Evolutionary conservation across 1,140 invertebrate genomes (phyloP).

Genomic region (Aradophagus sp.): DNA sequence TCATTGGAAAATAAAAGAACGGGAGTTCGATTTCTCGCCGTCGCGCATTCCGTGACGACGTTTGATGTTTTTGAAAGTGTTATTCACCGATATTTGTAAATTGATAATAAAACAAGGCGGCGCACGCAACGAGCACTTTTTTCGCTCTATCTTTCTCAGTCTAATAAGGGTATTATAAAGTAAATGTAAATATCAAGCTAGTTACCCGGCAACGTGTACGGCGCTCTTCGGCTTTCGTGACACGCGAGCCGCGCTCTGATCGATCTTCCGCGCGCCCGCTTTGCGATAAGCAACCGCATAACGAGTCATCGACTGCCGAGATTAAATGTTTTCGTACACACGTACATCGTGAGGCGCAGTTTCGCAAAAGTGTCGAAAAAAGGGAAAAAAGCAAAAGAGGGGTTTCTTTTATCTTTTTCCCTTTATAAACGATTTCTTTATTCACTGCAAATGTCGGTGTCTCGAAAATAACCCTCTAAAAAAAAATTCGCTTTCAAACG

Average conservation of each 20-base stretch:
- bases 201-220: constrained; percentile 51
- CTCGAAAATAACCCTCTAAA: too few relatives aligned
- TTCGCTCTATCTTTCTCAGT: constrained; percentile 32
- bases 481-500: too few relatives aligned
- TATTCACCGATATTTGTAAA: constrained; percentile 52
- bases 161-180: constrained; percentile 55
- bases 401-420: neutral
- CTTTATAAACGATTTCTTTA: neutral
- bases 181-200: constrained; percentile 57
- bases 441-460: too few relatives aligned
- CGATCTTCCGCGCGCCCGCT: constrained; percentile 46
- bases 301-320: constrained; percentile 52
- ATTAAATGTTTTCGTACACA: constrained; percentile 45
- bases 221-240: constrained; percentile 45
- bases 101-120: constrained; percentile 53
- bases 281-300: constrained; percentile 49
- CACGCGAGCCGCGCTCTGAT: constrained; percentile 47
- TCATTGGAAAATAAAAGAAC: constrained; percentile 25
- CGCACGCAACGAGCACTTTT: constrained; percentile 41
- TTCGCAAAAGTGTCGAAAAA: constrained; percentile 14
- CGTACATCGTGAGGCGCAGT: constrained; percentile 13
- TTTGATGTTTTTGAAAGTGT: constrained; percentile 55
- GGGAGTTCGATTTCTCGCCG: constrained; percentile 13
- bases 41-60: constrained; percentile 44
- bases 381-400: neutral